These are phyloP conservation scores for Panurus biarmicus DNA, from an alignment of 2,113 vertebrate genomes.

Conservation along the genomic window DNA sequence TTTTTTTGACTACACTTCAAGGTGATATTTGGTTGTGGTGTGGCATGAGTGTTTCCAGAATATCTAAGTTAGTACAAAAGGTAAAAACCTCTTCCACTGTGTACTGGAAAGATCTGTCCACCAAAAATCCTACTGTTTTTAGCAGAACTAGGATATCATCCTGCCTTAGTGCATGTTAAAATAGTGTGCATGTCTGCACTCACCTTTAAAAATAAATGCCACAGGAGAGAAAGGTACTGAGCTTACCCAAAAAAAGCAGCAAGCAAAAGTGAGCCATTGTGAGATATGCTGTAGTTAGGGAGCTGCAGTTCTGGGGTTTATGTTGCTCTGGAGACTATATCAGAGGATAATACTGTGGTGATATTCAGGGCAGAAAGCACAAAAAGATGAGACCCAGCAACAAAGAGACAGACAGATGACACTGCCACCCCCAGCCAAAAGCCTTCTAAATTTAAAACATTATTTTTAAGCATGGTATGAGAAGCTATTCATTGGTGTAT, in stretches of 20 bases:
- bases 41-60: background rate
- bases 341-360: background rate
- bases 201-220: background rate
- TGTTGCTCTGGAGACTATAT: background rate
- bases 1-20: background rate
- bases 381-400: background rate
- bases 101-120: background rate
- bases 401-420: background rate
- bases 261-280: background rate
- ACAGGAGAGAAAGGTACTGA: background rate
- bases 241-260: background rate
- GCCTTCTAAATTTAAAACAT: background rate
- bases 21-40: background rate
- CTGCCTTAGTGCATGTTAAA: background rate
- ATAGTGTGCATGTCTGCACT: background rate
- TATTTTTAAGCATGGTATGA: background rate
- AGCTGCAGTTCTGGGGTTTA: background rate
- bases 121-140: background rate
- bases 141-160: background rate
- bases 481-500: background rate
- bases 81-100: background rate
- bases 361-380: background rate
- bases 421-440: background rate
- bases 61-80: background rate
- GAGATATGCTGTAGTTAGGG: background rate